Evolutionary conservation across 2,113 vertebrate species (phyloP).

Genomic region (Anolis carolinensis): DNA sequence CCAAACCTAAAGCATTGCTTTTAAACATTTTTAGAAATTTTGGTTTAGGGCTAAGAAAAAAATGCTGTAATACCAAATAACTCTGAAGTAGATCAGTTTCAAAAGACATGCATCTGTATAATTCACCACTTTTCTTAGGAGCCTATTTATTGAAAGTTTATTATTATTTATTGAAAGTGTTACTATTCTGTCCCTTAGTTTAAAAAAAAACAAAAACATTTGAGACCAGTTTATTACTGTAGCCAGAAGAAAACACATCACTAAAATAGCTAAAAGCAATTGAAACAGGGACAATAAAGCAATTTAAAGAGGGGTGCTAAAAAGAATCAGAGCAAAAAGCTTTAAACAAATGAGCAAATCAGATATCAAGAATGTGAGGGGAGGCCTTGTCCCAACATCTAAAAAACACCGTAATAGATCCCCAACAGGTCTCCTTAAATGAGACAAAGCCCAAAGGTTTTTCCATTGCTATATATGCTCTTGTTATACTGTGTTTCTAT

Average conservation of each 20-base stretch:
- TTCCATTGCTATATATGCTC: not conserved
- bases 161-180: not conserved
- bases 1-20: no score
- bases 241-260: not conserved
- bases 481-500: not conserved
- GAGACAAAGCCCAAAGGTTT: not conserved
- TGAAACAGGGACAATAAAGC: not conserved
- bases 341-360: not conserved
- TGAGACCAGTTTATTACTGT: not conserved
- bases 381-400: not conserved
- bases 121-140: no score
- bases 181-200: not conserved
- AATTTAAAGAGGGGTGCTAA: not conserved
- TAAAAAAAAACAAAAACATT: no score
- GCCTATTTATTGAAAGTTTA: not conserved
- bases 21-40: no score
- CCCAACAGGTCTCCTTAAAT: not conserved
- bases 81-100: not conserved
- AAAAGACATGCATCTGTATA: not conserved
- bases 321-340: not conserved
- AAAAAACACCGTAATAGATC: not conserved
- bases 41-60: not conserved
- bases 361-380: not conserved
- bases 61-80: not conserved
- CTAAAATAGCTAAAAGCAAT: not conserved